phyloP scores from a whole-genome alignment of 2,797 vertebrate genomes.

The Lepidocolaptes lacrymiger region DNA sequence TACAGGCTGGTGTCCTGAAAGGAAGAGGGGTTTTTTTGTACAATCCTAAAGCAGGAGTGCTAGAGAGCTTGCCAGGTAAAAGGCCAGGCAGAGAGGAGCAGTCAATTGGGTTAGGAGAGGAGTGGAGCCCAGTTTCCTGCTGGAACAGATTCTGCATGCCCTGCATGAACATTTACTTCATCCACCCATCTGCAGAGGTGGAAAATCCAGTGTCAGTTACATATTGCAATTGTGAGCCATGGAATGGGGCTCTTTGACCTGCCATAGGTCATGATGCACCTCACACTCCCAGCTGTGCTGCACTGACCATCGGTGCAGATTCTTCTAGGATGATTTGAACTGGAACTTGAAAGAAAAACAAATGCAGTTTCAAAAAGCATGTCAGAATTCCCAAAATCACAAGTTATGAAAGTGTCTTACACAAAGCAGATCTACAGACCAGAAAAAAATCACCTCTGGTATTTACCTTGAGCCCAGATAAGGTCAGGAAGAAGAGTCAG shows the following conservation, averaged over 20 bases:
- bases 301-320: background rate
- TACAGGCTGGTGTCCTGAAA: background rate
- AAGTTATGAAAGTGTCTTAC: background rate
- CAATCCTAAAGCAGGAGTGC: background rate
- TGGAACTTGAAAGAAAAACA: background rate
- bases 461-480: background rate
- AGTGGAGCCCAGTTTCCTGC: background rate
- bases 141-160: background rate
- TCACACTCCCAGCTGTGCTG: background rate
- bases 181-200: background rate
- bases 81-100: background rate
- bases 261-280: accelerated
- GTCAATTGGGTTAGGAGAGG: background rate
- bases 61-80: background rate
- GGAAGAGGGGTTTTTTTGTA: background rate
- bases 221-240: accelerated
- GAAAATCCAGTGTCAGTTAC: background rate
- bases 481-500: background rate
- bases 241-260: background rate
- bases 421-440: background rate
- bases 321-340: background rate
- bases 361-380: accelerated
- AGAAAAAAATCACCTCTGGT: background rate
- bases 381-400: background rate
- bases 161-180: background rate